Evolutionary conservation across 2,113 vertebrate genomes (phyloP).

Genomic region (Gallinago media): DNA sequence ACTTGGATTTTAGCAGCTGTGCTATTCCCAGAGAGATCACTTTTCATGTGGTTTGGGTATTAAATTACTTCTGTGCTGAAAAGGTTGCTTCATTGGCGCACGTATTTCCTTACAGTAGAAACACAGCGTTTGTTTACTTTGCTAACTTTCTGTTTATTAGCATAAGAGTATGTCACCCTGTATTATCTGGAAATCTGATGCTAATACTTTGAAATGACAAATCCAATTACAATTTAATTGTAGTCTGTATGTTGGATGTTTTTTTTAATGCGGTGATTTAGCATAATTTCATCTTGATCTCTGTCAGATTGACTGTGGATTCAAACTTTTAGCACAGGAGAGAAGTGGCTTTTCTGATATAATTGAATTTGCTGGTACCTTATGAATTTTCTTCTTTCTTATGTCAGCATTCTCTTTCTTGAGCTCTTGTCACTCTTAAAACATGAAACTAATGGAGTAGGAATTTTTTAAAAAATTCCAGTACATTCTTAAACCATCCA

Average conservation of each 20-base stretch:
- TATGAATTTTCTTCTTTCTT: background rate
- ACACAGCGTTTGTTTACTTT: slow-evolving; percentile 67
- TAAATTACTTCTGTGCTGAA: slow-evolving; percentile 76
- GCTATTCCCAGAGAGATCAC: slow-evolving; percentile 78
- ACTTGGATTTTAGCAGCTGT: slow-evolving; percentile 79
- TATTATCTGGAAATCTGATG: slow-evolving; percentile 58
- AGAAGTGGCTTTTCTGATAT: background rate
- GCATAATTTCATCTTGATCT: slow-evolving; percentile 21
- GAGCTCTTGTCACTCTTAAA: background rate
- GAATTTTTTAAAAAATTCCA: background rate
- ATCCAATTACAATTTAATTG: slow-evolving; percentile 49
- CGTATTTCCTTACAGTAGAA: slow-evolving; percentile 78
- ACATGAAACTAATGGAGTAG: background rate
- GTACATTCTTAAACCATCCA: background rate
- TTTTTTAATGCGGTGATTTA: background rate
- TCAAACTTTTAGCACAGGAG: background rate
- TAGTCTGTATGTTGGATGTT: background rate
- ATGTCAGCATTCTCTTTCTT: background rate
- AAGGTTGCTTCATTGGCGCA: slow-evolving; percentile 70
- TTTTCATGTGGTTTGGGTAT: slow-evolving; percentile 79
- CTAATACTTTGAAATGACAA: slow-evolving; percentile 70
- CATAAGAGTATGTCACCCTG: slow-evolving; percentile 52
- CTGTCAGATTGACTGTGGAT: background rate
- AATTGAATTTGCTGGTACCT: slow-evolving; percentile 10
- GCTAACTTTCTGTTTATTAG: slow-evolving; percentile 62